Base-by-base conservation (phyloP, 2,113 vertebrate species). In the Periophthalmus modestus region DNA sequence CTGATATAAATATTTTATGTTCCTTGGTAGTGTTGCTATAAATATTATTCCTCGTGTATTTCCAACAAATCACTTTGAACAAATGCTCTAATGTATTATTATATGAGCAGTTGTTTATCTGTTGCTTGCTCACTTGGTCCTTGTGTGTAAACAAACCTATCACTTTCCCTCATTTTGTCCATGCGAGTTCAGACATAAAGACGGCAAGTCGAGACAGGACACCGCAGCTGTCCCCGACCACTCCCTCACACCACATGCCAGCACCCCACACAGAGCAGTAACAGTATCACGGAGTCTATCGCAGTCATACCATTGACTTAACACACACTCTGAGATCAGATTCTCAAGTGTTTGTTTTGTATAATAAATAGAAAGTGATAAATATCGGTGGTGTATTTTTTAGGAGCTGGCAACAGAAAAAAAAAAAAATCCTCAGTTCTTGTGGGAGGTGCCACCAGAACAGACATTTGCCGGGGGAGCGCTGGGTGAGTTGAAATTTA, bases 371-470 rank as follows among this genome's bases (percentile, higher is more conserved):
- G 18, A 43, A 28, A 28, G 28, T 46, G 10, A 21, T n/a, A n/a
- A 66, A 15, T 15, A 57, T 1, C 71, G n/a, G n/a, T n/a, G 0
- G n/a, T 86, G 66, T 74, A 48, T n/a, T 72, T 66, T 16, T 7
- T n/a, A 97, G 96, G 95, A 97, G 58, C 89, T 97, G 79, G 91
- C 91, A 28, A 87, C 69, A 69, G 92, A n/a, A n/a, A n/a, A n/a
- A n/a, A n/a, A n/a, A n/a, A n/a, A n/a, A n/a, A n/a, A 96, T 67
- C 95, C 96, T 55, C 94, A 96, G 87, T 97, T 97, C 81, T 97
- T 0, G 89, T 97, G 79, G 95, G 93, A 0, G 95, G 96, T 23
- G 96, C 96, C 50, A 96, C 95, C 63, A 93, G 95, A 72, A 97
- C 96, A 0, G 96, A 97, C 77, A 96, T 97, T 85, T 97, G 96